These are phyloP conservation scores for Pocillopora verrucosa DNA, from an alignment of 64 coral and sea anemone genomes.

Conservation along the genomic window DNA sequence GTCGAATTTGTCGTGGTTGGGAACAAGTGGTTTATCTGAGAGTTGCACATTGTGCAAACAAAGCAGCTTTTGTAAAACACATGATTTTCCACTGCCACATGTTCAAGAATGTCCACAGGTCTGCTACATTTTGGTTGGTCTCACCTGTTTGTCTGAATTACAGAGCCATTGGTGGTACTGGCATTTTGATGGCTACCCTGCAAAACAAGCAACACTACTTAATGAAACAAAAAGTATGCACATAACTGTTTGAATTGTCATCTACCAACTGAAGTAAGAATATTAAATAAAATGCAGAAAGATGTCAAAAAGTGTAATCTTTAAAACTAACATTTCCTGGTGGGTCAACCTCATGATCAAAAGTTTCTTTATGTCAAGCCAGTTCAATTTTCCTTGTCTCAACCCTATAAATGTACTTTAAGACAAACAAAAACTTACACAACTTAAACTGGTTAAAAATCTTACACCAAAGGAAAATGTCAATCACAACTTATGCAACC, in stretches of 20 bases:
- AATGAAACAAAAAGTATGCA: not conserved
- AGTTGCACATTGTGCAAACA: constrained; percentile 86
- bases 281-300: too few species aligned
- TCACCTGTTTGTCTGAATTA: constrained; percentile 76
- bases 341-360: too few species aligned
- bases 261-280: too few species aligned
- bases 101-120: constrained; percentile 70
- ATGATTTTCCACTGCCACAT: constrained; percentile 90
- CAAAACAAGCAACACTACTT: not conserved
- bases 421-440: too few species aligned
- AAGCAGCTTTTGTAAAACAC: constrained; percentile 90
- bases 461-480: too few species aligned
- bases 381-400: too few species aligned
- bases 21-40: constrained; percentile 88
- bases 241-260: not conserved
- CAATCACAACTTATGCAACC: too few species aligned
- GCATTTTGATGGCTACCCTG: not conserved
- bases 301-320: too few species aligned
- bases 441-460: too few species aligned
- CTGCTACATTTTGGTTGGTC: constrained; percentile 66
- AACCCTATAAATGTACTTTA: too few species aligned
- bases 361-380: too few species aligned
- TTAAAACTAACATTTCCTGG: too few species aligned
- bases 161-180: not conserved
- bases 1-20: constrained; percentile 95